These are phyloP conservation scores for Sarcophaga subvicina DNA, from an alignment of 2,888 invertebrate genomes.

Conservation along the genomic window DNA sequence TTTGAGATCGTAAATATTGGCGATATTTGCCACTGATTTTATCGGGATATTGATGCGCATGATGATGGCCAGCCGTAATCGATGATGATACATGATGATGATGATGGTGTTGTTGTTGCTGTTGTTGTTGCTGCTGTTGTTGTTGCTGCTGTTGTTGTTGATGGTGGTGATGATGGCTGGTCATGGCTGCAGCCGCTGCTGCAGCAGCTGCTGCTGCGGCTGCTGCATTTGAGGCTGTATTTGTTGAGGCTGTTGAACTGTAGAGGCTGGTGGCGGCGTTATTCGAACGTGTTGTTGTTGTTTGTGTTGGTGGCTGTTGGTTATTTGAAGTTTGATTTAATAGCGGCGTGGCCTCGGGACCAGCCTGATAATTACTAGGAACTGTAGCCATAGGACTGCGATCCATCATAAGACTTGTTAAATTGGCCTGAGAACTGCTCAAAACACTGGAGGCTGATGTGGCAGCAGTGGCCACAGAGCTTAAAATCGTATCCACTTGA, in stretches of 20 bases:
- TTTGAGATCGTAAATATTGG: constrained; percentile 84
- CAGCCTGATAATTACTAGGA: constrained; percentile 82
- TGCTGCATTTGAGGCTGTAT: constrained; percentile 52
- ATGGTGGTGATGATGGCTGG: constrained; percentile 53
- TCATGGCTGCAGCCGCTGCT: constrained; percentile 64
- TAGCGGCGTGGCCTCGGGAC: constrained; percentile 81
- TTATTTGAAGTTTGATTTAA: constrained; percentile 71
- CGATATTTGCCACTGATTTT: constrained; percentile 83
- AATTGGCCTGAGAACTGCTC: constrained; percentile 61
- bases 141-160: constrained; percentile 60
- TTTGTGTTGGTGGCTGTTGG: constrained; percentile 46
- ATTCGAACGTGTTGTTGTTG: constrained; percentile 40
- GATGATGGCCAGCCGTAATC: constrained; percentile 67
- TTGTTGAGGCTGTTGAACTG: constrained; percentile 24
- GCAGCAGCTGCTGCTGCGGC: constrained; percentile 57
- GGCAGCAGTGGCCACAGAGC: constrained; percentile 69
- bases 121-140: constrained; percentile 63
- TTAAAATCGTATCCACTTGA: constrained; percentile 73
- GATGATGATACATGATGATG: constrained; percentile 52
- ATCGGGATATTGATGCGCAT: constrained; percentile 72
- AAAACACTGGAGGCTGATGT: constrained; percentile 69
- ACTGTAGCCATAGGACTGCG: constrained; percentile 82
- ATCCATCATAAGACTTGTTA: constrained; percentile 77
- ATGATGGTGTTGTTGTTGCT: constrained; percentile 66
- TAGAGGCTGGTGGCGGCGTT: constrained; percentile 31